Base-by-base conservation (phyloP, 2,113 vertebrate species). In the Lichenostomus cassidix region DNA sequence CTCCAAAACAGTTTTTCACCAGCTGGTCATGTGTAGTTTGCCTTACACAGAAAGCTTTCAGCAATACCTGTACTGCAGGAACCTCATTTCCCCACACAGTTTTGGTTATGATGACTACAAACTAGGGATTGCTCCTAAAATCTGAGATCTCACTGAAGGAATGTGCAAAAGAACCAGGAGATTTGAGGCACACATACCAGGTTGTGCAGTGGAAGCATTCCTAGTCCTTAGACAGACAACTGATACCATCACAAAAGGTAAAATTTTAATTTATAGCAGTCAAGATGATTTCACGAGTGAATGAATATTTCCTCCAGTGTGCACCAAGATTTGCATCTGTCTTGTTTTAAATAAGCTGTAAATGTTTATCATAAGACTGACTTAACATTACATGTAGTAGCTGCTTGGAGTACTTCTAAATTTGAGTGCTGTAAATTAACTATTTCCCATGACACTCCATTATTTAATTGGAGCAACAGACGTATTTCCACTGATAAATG, bases 171-270 rank as follows among this genome's bases (percentile, higher is more conserved):
- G 55, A 65, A 28, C 4, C 20, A 35, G 52, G 41, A 84, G 33
- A 15, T 4, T 17, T 1, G 15, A 76, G 63, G 58, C 41, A n/a
- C 7, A 0, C 0, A 22, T 27, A 12, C 5, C 9, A 35, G 17
- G 17, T 10, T 47, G 49, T 42, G 64, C 53, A 62, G 33, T 9
- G 35, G 69, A 47, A 71, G 10, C 22, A 23, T 56, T 25, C 41
- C 22, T 71, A 22, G 7, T 37, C 31, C 41, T 68, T 35, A 22
- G 44, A 28, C 50, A 22, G 50, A 24, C 53, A 77, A 23, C 20
- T 35, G 44, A 39, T 41, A 28, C 31, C 16, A 12, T 41, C 28
- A 39, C 33, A 42, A 42, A 59, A 81, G 10, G 42, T 28, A 70
- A 53, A 29, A 29, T 0, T 75, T 75, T 81, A 50, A 71, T 91